phyloP scores from a whole-genome alignment of 1,140 invertebrate species.

The Ditylenchus dipsaci region DNA sequence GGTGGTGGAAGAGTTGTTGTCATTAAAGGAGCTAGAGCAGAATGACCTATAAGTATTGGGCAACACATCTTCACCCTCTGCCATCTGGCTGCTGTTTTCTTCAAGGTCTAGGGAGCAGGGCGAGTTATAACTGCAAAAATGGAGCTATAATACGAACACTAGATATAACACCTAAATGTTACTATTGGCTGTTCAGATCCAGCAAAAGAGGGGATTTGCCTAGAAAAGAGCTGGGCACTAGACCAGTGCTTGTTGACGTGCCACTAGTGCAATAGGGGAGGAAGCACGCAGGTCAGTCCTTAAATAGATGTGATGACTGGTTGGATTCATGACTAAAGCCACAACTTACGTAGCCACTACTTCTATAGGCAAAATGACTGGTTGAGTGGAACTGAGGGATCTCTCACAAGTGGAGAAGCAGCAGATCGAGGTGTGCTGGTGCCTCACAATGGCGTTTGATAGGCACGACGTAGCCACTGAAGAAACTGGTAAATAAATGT shows the following conservation, averaged over 20 bases:
- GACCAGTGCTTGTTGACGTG: background rate
- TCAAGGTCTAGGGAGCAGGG: background rate
- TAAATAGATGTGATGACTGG: background rate
- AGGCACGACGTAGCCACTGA: background rate
- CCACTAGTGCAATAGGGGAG: background rate
- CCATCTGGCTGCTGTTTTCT: conserved; percentile 19
- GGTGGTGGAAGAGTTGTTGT: conserved; percentile 42
- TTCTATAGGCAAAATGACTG: background rate
- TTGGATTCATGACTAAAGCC: background rate
- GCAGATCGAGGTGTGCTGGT: conserved; percentile 19
- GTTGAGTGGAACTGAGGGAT: conserved; percentile 13
- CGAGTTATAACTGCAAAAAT: conserved; percentile 16
- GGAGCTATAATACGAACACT: background rate
- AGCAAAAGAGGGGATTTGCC: background rate
- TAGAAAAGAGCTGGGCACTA: background rate
- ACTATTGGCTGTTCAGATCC: background rate
- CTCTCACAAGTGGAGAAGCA: conserved; percentile 29
- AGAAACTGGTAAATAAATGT: no score
- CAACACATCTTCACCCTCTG: conserved; percentile 10
- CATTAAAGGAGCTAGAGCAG: conserved; percentile 18
- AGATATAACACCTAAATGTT: background rate
- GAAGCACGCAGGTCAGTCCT: background rate
- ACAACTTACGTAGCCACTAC: background rate
- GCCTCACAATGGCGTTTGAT: conserved; percentile 18
- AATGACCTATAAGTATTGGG: conserved; percentile 6